Base-by-base conservation (phyloP, 2,888 invertebrate species). In the Hetaerina titia region DNA sequence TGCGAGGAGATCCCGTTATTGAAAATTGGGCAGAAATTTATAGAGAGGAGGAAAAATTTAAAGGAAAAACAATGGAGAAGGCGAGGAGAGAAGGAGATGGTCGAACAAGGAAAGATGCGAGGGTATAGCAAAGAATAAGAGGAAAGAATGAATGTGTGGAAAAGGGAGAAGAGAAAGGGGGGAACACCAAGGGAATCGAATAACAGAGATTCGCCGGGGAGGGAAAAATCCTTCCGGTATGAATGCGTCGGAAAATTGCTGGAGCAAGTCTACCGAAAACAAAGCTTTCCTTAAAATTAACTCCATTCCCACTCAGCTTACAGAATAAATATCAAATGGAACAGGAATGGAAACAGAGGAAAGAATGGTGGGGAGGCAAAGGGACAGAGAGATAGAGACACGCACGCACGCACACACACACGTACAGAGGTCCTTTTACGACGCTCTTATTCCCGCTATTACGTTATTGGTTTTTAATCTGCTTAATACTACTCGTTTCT, bases 401-500 rank as follows among this genome's bases (percentile, higher is more conserved):
- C 13, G 6, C 17, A 69, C 1, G n/a, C n/a, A n/a, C n/a, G n/a
- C n/a, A n/a, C n/a, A n/a, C n/a, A 15, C 13, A 60, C 17, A 17
- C 13, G 6, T 5, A 69, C 1, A 22, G 22, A 25, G n/a, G 74
- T 6, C 19, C 74, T 74, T 74, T n/a, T 7, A 74, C 25, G 74
- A n/a, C 8, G 74, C n/a, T 8, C 8, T 13, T 74, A n/a, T n/a
- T 8, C n/a, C 74, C 25, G n/a, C 4, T 60, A 17, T 25, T 74
- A 9, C 74, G 74, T n/a, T 74, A 74, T 74, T 74, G 74, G 74
- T 74, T 74, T 74, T 74, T 74, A 74, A 74, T 74, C 74, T 25
- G 74, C 74, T 74, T 74, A 74, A 74, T 17, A 60, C 60, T 11
- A 17, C 60, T 60, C 60, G 60, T 60, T 17, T 2, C 25, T n/a